A percentile compares a stretch with the other conserved stretches of the same genome.
phyloP scores from a whole-genome alignment of 2,797 vertebrate genomes.

The Peromyscus melanophrys region DNA sequence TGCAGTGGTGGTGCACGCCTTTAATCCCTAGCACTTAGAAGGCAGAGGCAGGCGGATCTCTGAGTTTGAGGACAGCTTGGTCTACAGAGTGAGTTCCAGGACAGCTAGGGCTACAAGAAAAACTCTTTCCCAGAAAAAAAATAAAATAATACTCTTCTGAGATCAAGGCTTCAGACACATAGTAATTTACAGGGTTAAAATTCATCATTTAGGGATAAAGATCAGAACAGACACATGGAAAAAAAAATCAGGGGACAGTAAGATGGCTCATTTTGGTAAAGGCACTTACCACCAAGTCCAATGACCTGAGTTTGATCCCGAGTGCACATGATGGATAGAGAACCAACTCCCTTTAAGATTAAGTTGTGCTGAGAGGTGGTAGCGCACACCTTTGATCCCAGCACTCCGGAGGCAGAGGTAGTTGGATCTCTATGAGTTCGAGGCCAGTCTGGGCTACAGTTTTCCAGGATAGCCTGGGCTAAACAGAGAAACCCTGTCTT shows the following conservation, averaged over 20 bases:
- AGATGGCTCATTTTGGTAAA: background rate
- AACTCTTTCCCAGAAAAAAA: background rate
- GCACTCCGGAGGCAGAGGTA: background rate
- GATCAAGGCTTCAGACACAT: background rate
- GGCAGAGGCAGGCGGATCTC: background rate
- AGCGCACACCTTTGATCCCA: background rate
- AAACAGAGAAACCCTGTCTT: background rate
- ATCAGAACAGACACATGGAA: background rate
- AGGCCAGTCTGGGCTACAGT: background rate
- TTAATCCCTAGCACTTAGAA: background rate
- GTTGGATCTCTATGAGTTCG: background rate
- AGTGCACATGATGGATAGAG: background rate
- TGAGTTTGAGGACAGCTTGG: background rate
- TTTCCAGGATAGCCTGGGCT: background rate
- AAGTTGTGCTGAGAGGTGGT: background rate
- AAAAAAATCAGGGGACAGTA: background rate
- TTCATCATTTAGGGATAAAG: constrained; percentile 15
- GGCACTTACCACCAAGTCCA: background rate
- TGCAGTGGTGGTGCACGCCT: no score
- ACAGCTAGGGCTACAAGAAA: background rate
- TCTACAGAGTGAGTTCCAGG: background rate
- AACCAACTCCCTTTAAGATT: background rate
- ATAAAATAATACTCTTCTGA: background rate
- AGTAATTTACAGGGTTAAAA: constrained; percentile 24
- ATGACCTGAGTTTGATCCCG: background rate